Evolutionary conservation across 2,113 vertebrate genomes (phyloP).

Genomic region (Formicarius rufipectus): DNA sequence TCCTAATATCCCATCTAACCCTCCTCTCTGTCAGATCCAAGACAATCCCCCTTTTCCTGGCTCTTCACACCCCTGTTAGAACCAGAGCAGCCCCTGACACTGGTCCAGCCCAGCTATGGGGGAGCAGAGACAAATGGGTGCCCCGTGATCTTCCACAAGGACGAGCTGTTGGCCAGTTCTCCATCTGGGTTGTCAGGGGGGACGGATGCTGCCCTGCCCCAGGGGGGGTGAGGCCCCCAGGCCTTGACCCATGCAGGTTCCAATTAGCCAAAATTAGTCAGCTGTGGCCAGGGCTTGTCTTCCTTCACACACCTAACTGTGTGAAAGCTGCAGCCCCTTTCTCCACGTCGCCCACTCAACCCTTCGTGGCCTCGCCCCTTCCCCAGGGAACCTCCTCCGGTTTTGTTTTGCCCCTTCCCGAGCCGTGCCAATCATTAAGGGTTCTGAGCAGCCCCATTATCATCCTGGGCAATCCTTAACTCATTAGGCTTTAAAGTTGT

Average conservation of each 20-base stretch:
- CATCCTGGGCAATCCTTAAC: constrained; percentile 65
- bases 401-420: constrained; percentile 65
- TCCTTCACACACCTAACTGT: constrained; percentile 69
- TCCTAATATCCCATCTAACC: not conserved
- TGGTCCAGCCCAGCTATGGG: not conserved
- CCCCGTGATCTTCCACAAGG: not conserved
- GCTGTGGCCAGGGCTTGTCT: constrained; percentile 67
- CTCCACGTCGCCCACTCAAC: constrained; percentile 3
- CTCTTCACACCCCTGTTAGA: not conserved
- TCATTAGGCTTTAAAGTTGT: constrained; percentile 69
- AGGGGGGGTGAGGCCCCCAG: constrained; percentile 57
- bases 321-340: constrained; percentile 65
- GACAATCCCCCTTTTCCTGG: fast-evolving
- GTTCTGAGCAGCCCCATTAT: constrained; percentile 42
- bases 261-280: constrained; percentile 87
- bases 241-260: constrained; percentile 75
- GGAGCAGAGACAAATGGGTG: not conserved
- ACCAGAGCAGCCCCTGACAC: not conserved
- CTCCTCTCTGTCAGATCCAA: fast-evolving
- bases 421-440: constrained; percentile 71
- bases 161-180: not conserved
- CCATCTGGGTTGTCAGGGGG: not conserved
- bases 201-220: constrained; percentile 66
- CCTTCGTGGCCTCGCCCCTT: constrained; percentile 35
- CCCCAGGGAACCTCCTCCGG: constrained; percentile 30